Base-by-base conservation (phyloP, 2,888 invertebrate genomes). In the Tenthredo amoena region DNA sequence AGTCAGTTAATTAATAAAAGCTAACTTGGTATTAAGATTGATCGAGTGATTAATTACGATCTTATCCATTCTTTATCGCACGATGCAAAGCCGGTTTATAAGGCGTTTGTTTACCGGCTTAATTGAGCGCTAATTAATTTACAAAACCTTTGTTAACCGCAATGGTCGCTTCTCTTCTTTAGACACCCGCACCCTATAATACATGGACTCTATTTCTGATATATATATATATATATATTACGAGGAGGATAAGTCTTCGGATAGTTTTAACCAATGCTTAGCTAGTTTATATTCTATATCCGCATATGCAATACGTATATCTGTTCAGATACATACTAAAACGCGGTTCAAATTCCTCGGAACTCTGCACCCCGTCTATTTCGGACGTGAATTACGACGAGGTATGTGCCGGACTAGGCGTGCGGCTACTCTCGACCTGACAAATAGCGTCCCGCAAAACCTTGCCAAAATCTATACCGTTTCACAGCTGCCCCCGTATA, bases 11-110 rank as follows among this genome's bases (percentile, higher is more conserved):
- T 81, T 81, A 81, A 81, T 62, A 81, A 62, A 81, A 81, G 34
- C 81, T 40, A 81, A 62, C 58, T 62, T 62, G 81, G 81, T 81
- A 81, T 81, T 81, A 81, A 81, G 81, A 58, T 81, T 81, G 62
- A 81, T 62, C 58, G 58, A 62, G 40, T 81, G 62, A 81, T 81
- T 81, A 81, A 81, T 81, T 62, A 81, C 62, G 37, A 10, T 77
- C 58, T 58, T 62, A 26, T 62, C 62, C 40, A 58, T 58, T 81
- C 58, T 58, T 62, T 62, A 81, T 81, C 81, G 37, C n/a, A 1
- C 40, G 62, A n/a, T 34, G 31, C 3, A 37, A 62, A 40, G 58
- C 5, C 15, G 2, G 55, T 79, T 79, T 34, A 58, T 58, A 55
- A 77, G 34, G 15, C 40, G 21, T 21, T 81, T 81, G 81, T 81